These are phyloP conservation scores for Phyto melanocephala DNA, from an alignment of 2,888 invertebrate species.

Conservation along the genomic window DNA sequence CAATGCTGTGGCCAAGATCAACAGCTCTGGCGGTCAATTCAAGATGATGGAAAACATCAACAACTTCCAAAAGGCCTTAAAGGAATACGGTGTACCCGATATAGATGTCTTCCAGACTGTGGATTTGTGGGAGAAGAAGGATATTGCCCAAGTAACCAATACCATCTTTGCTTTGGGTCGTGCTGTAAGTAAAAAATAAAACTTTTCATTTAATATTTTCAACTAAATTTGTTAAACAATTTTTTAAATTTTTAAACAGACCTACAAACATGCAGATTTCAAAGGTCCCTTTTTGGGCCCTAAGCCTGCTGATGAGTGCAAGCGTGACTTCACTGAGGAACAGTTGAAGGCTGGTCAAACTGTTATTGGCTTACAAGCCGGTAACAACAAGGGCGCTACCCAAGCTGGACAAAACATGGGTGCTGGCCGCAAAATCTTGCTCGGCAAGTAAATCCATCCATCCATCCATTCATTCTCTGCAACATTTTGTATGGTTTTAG, in stretches of 20 bases:
- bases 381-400: constrained; percentile 96
- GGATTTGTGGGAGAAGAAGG: constrained; percentile 96
- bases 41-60: constrained; percentile 99
- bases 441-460: constrained; percentile 86
- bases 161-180: constrained; percentile 92
- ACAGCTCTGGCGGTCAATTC: constrained; percentile 97
- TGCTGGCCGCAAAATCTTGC: constrained; percentile 92
- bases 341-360: constrained; percentile 92
- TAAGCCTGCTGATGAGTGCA: constrained; percentile 95
- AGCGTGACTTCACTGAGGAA: constrained; percentile 96
- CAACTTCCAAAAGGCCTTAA: constrained; percentile 91
- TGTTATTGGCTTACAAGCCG: constrained; percentile 96
- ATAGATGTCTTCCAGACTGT: constrained; percentile 98
- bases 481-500: constrained; percentile 45
- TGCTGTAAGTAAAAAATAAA: constrained; percentile 81
- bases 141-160: constrained; percentile 90
- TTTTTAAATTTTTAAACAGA: constrained; percentile 79
- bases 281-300: constrained; percentile 94
- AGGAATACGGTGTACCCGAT: constrained; percentile 92
- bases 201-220: background rate
- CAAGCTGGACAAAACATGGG: constrained; percentile 95
- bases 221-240: no score
- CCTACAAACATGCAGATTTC: constrained; percentile 91
- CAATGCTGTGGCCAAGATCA: constrained; percentile 93
- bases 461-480: background rate